Base-by-base conservation (phyloP, 2,113 vertebrate genomes). In the Ameiurus melas region DNA sequence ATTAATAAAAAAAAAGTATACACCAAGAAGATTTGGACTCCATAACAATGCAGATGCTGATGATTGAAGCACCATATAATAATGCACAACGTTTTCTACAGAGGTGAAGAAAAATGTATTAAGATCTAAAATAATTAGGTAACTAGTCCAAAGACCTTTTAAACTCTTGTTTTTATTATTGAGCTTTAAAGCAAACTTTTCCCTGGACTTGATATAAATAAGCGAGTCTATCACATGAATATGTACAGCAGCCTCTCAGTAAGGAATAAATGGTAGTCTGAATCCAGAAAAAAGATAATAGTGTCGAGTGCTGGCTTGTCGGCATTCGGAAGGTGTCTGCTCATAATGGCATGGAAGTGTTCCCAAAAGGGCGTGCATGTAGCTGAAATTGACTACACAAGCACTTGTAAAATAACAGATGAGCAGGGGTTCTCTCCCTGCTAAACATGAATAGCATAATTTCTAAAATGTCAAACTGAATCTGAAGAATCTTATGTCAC, bases 101-200 rank as follows among this genome's bases (percentile, higher is more conserved):
- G 75, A 79, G 57, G 57, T 85, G 14, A 85, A 79, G n/a, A 53
- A 64, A 70, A 68, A 77, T 43, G 0, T 39, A 39, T 39, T 53
- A 27, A 77, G 36, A 33, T 86, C 77, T 62, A 64, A 47, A 68
- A 71, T 80, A 89, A 89, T 85, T 89, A 87, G 80, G 80, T 78
- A 81, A 47, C n/a, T 51, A 58, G 73, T 84, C 57, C 39, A 82
- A 14, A 17, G 70, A 84, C 85, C 62, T 87, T 71, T 86, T 60
- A 85, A 84, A 81, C 85, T 84, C 85, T 70, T 20, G 60, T 80
- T 89, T 70, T 89, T 73, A 87, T 71, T 87, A 87, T 87, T 85
- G 73, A 70, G 39, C 68, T 66, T 20, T 43, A 80, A 87, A 87
- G 78, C 57, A 82, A 89, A 84, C 89, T 68, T 84, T 86, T 83